phyloP scores from a whole-genome alignment of 2,797 vertebrate species.

The Melanotaenia pygmaea region DNA sequence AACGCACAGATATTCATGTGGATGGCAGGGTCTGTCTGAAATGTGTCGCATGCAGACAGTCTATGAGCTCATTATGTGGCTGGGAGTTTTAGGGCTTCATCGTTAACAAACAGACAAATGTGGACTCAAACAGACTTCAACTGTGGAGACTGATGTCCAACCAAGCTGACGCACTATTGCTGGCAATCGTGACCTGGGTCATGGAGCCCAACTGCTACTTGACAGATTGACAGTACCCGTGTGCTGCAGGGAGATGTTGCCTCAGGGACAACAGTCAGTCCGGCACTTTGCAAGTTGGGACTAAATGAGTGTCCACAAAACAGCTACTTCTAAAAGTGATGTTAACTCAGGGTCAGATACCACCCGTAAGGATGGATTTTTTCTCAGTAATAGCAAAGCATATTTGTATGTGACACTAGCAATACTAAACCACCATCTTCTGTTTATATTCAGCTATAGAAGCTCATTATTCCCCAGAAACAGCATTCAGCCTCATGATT shows the following conservation, averaged over 20 bases:
- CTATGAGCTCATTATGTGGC: conserved; percentile 53
- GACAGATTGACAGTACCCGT: conserved; percentile 28
- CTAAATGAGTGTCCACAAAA: conserved; percentile 12
- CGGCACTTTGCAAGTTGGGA: conserved; percentile 26
- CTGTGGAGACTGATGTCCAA: conserved; percentile 20
- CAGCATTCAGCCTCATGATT: conserved; percentile 18
- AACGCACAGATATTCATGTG: conserved; percentile 14
- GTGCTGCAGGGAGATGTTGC: conserved; percentile 24
- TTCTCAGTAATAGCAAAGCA: not conserved
- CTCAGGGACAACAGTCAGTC: conserved; percentile 29
- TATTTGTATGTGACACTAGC: conserved; percentile 9
- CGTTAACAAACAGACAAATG: conserved; percentile 41
- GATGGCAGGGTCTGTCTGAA: conserved; percentile 21
- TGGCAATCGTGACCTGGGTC: conserved; percentile 9
- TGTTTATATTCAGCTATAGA: conserved; percentile 12
- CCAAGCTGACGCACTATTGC: conserved; percentile 22
- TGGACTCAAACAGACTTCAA: conserved; percentile 19
- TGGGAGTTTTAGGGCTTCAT: conserved; percentile 38
- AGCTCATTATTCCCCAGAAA: conserved; percentile 22
- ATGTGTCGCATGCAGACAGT: conserved; percentile 6
- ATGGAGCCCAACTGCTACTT: conserved; percentile 24
- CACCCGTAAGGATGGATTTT: conserved; percentile 1
- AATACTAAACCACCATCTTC: not conserved
- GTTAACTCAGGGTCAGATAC: conserved; percentile 9
- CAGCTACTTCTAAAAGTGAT: conserved; percentile 18